Conservation (phyloP, 2,888 invertebrate genomes). For the Gymnocheta viridis region DNA sequence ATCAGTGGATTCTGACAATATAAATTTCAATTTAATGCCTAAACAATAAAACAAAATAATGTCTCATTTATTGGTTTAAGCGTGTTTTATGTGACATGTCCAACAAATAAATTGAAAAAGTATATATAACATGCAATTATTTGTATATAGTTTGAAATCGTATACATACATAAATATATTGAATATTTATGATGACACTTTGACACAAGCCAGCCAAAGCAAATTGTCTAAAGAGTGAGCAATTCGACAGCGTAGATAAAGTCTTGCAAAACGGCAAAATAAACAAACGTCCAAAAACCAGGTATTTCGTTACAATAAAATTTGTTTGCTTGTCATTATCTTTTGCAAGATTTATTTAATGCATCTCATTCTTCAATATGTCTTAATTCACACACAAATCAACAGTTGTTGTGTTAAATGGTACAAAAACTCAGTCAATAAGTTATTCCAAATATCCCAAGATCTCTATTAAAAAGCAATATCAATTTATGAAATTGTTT, state of each 20-base stretch:
- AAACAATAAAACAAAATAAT: conserved; percentile 34
- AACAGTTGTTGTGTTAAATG: background rate
- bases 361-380: background rate
- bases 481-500: conserved; percentile 28
- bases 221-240: background rate
- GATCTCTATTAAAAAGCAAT: background rate
- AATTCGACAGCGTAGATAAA: background rate
- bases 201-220: background rate
- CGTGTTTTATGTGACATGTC: conserved; percentile 41
- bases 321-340: no score
- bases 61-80: conserved; percentile 19
- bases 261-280: background rate
- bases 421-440: conserved; percentile 30
- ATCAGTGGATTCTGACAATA: conserved; percentile 34
- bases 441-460: background rate
- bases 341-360: background rate
- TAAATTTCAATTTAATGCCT: conserved; percentile 43
- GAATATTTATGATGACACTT: background rate
- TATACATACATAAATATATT: background rate
- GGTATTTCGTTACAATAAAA: no score
- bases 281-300: no score
- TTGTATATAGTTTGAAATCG: background rate
- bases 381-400: conserved; percentile 6
- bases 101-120: conserved; percentile 31
- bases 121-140: conserved; percentile 1